A percentile compares a stretch with the other conserved stretches of the same genome.
These are phyloP conservation scores for Torymus aiolomorphi DNA, from an alignment of 2,888 invertebrate genomes.

Conservation along the genomic window DNA sequence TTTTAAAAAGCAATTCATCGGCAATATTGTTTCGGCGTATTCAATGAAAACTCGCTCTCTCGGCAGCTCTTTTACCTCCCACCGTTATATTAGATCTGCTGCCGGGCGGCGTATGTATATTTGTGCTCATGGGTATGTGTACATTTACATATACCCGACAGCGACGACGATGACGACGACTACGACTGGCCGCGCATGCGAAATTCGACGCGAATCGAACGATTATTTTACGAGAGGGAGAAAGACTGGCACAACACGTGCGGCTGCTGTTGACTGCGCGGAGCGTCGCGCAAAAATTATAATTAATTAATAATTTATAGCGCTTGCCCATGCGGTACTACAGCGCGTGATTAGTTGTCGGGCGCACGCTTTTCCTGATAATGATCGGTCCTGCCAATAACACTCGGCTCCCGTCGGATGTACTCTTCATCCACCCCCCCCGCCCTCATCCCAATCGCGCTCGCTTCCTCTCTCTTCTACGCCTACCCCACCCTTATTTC, in stretches of 20 bases:
- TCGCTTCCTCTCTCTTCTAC: neutral
- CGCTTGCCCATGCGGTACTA: neutral
- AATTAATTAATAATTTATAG: slow-evolving; percentile 53
- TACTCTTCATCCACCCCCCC: neutral
- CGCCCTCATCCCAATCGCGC: neutral
- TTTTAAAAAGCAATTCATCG: slow-evolving; percentile 22
- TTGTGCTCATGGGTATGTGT: too few relatives aligned
- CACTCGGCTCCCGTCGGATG: slow-evolving; percentile 40
- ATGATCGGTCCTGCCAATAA: slow-evolving; percentile 55
- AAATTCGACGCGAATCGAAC: slow-evolving; percentile 29
- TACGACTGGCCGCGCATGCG: neutral
- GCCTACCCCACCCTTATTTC: too few relatives aligned
- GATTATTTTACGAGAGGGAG: slow-evolving; percentile 38
- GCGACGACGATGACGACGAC: too few relatives aligned
- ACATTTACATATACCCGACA: too few relatives aligned
- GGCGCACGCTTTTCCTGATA: slow-evolving; percentile 50
- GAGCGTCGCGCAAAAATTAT: slow-evolving; percentile 40
- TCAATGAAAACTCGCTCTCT: slow-evolving; percentile 26
- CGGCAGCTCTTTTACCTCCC: neutral
- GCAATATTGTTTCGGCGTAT: slow-evolving; percentile 44
- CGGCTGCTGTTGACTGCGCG: slow-evolving; percentile 18
- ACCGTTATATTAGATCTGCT: neutral
- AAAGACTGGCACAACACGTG: slow-evolving; percentile 37
- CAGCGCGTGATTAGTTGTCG: slow-evolving; percentile 53
- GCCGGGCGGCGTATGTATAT: neutral